Conservation (phyloP, 2,888 invertebrate genomes). For the Barypeithes pellucidus region DNA sequence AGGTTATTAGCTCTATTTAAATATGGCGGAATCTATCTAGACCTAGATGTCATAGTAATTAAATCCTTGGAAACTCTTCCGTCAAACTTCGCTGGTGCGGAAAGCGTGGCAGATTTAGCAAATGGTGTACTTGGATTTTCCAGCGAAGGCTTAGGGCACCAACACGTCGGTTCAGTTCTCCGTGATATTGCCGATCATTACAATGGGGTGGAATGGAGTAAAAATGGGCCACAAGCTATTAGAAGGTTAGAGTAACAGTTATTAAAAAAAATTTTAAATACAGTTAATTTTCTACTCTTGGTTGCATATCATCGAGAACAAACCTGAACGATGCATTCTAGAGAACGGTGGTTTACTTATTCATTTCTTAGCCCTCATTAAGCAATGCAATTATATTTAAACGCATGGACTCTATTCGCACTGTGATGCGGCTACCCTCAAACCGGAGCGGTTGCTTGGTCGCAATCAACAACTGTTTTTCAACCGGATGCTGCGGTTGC, state of each 20-base stretch:
- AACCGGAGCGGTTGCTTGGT: too few relatives aligned
- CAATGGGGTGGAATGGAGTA: conserved; percentile 74
- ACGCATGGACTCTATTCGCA: too few relatives aligned
- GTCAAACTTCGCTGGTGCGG: conserved; percentile 77
- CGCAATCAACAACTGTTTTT: too few relatives aligned
- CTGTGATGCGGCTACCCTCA: too few relatives aligned
- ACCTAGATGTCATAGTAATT: conserved; percentile 81
- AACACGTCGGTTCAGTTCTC: conserved; percentile 74
- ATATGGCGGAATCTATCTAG: conserved; percentile 84
- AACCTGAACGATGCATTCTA: too few relatives aligned
- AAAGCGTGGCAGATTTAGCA: conserved; percentile 75
- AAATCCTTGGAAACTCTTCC: conserved; percentile 74
- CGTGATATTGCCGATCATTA: conserved; percentile 73
- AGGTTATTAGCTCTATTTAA: conserved; percentile 80
- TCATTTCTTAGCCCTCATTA: too few relatives aligned
- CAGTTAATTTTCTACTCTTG: too few relatives aligned
- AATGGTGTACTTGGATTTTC: conserved; percentile 80
- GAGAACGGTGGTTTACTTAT: too few relatives aligned
- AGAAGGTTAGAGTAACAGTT: conserved; percentile 71
- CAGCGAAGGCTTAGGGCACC: conserved; percentile 72
- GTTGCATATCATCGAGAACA: too few relatives aligned
- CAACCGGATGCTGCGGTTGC: too few relatives aligned
- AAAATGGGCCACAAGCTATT: conserved; percentile 80
- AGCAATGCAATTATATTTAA: too few relatives aligned
- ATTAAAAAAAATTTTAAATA: not conserved